Percentiles rank a stretch among this genome's conserved stretches.
Conservation (phyloP, 1,140 invertebrate genomes). For the Plodia interpunctella region DNA sequence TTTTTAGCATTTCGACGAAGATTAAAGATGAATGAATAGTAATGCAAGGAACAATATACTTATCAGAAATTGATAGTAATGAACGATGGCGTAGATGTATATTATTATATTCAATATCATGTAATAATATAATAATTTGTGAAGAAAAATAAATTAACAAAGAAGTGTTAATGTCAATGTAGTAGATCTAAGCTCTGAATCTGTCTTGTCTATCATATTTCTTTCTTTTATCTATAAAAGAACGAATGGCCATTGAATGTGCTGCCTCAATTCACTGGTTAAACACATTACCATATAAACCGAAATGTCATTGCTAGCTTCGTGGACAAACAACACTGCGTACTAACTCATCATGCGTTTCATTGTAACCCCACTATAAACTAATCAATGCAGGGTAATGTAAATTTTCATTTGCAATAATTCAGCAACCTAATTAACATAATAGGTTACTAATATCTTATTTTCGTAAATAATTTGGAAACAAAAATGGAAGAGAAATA, state of each 20-base stretch:
- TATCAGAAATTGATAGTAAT: background rate
- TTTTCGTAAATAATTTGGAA: too few species aligned
- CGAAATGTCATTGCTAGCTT: background rate
- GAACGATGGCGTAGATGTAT: background rate
- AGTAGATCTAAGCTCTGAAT: too few species aligned
- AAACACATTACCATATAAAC: background rate
- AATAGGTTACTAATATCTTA: too few species aligned
- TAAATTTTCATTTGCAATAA: too few species aligned
- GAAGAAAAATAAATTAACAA: background rate
- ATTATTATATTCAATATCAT: background rate
- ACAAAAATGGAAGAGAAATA: too few species aligned
- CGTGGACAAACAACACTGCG: background rate
- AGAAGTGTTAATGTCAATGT: too few species aligned
- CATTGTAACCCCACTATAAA: background rate
- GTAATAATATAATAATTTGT: background rate
- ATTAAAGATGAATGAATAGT: background rate
- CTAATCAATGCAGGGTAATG: too few species aligned
- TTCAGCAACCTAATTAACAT: too few species aligned
- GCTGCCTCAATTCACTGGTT: background rate
- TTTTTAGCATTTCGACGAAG: slow-evolving; percentile 5
- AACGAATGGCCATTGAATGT: background rate
- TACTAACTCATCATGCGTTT: background rate
- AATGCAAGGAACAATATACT: slow-evolving; percentile 2
- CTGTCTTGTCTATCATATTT: too few species aligned
- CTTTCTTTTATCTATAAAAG: background rate